Evolutionary conservation across 2,888 invertebrate species (phyloP), one percentile per base, ranked within the genome.

Genomic region (Panopea generosa): DNA sequence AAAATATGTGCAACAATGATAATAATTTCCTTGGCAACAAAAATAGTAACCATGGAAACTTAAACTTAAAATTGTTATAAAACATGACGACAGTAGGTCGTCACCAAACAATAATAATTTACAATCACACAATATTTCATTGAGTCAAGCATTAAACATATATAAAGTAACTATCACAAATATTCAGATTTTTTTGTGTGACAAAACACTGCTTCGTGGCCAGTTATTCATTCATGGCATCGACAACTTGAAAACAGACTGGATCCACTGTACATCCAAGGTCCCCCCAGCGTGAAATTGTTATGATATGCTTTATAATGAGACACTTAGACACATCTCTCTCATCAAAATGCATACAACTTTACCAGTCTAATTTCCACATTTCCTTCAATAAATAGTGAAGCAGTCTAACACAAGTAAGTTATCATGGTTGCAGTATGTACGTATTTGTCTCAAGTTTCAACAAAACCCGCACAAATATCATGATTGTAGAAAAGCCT

Each of bases 91-190:
- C n/a, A 22, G 47, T 38, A 29, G 22, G 24, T 50, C 56, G 63
- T 57, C 61, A 71, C 22, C 70, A 76, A 56, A 76, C 67, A 61
- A 71, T 66, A 76, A 70, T 66, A 76, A 67, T 47, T 71, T 57
- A 76, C 70, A 76, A 66, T 67, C 76, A 71, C 62, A 67, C 71
- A 52, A 61, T 62, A 29, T 52, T 69, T 53, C 68, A 66, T 57
- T 50, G 67, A 71, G 57, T 68, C 68, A 68, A 72, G 71, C 77
- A 38, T 68, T 63, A 72, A 62, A 77, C 68, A 65, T 68, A 70
- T 67, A 67, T 43, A 49, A 49, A 62, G 11, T 47, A 77, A 77
- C 77, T 77, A 77, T 77, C 77, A 77, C 77, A 77, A 67, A 75
- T 75, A 75, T 52, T 68, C 52, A 72, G 38, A 62, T 57, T 43